phyloP scores from a whole-genome alignment of 2,888 invertebrate genomes.

The Allophyes oxyacanthae region DNA sequence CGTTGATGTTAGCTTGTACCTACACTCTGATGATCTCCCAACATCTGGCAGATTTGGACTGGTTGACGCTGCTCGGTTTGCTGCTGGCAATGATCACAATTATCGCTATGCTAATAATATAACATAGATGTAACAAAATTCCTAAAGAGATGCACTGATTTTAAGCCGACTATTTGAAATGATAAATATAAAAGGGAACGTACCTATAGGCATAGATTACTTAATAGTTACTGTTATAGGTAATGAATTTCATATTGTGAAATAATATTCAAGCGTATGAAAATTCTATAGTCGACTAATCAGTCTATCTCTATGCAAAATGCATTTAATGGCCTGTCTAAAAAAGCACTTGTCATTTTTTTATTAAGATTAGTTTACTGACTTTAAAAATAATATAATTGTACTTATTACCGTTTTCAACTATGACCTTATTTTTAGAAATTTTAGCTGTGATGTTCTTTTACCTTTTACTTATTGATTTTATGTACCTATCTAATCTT shows the following conservation, averaged over 20 bases:
- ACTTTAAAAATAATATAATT: slow-evolving; percentile 5
- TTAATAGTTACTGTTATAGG: not conserved
- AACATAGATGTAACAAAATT: slow-evolving; percentile 59
- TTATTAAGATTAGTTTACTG: slow-evolving; percentile 5
- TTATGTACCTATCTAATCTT: slow-evolving; percentile 36
- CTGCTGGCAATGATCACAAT: slow-evolving; percentile 93
- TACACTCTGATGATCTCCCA: slow-evolving; percentile 92
- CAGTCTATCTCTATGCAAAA: slow-evolving; percentile 18
- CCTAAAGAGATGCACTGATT: slow-evolving; percentile 12
- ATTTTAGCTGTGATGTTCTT: slow-evolving; percentile 65
- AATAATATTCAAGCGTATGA: no score
- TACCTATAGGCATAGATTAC: not conserved
- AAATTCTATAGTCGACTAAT: not conserved
- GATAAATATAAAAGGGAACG: no score
- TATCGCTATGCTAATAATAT: slow-evolving; percentile 91
- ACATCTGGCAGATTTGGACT: slow-evolving; percentile 92
- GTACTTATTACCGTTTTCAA: slow-evolving; percentile 4
- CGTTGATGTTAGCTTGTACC: slow-evolving; percentile 93
- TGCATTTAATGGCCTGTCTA: slow-evolving; percentile 32
- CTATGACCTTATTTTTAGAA: slow-evolving; percentile 28
- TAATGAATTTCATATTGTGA: no score
- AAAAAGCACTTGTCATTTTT: slow-evolving; percentile 8
- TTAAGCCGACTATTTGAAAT: not conserved
- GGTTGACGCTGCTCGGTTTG: slow-evolving; percentile 93
- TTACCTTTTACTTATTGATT: slow-evolving; percentile 50